Evolutionary conservation across 1,140 invertebrate species (phyloP).

Genomic region (Lasioglossum albipes): DNA sequence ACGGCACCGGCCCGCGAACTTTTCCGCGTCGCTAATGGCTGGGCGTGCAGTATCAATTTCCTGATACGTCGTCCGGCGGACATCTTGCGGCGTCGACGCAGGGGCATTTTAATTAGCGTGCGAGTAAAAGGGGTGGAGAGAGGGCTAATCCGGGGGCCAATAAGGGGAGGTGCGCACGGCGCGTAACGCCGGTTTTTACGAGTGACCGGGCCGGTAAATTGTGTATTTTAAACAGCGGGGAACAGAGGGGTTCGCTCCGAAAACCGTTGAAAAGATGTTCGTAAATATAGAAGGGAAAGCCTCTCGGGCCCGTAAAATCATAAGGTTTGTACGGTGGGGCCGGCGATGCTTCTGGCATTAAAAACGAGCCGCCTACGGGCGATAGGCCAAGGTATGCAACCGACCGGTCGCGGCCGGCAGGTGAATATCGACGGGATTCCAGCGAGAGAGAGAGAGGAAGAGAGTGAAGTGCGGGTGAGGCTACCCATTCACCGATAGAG

Average conservation of each 20-base stretch:
- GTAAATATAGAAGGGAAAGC: conserved; percentile 17
- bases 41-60: not conserved
- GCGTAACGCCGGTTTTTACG: conserved; percentile 5
- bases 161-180: not conserved
- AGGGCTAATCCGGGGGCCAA: not conserved
- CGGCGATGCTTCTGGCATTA: conserved; percentile 38
- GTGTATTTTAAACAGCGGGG: not conserved
- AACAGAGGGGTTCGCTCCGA: not conserved
- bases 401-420: conserved; percentile 30
- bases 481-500: conserved; percentile 4
- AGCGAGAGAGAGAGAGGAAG: not conserved
- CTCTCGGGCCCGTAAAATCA: conserved; percentile 35
- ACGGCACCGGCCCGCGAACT: not conserved
- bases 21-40: not conserved
- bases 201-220: not conserved
- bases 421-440: conserved; percentile 53
- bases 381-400: conserved; percentile 52
- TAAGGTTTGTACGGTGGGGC: conserved; percentile 11
- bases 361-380: conserved; percentile 55
- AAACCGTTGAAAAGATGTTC: conserved; percentile 16
- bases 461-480: conserved; percentile 1
- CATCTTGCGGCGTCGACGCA: no score
- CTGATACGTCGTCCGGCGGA: no score
- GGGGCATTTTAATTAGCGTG: not conserved
- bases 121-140: no score